phyloP scores from a whole-genome alignment of 1,140 invertebrate genomes.

The Drosophila suzukii region DNA sequence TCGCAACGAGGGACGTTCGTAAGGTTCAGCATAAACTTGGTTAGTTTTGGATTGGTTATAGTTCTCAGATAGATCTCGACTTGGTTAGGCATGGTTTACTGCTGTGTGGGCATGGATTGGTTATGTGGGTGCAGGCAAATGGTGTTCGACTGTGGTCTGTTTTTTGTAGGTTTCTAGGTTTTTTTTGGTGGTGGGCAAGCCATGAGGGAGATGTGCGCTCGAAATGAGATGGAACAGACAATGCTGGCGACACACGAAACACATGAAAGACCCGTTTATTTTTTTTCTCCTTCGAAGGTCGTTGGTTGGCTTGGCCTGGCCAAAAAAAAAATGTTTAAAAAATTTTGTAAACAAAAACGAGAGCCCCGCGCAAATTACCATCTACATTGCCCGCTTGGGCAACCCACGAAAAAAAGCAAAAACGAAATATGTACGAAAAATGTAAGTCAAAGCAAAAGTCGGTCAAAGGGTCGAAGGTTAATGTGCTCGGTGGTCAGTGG shows the following conservation, averaged over 20 bases:
- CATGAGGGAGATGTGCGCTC: conserved; percentile 60
- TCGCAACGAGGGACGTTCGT: conserved; percentile 30
- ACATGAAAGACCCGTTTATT: conserved; percentile 28
- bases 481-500: conserved; percentile 27
- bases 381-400: conserved; percentile 17
- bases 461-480: conserved; percentile 57
- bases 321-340: conserved; percentile 3
- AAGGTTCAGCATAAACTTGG: conserved; percentile 9
- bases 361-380: conserved; percentile 15
- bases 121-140: conserved; percentile 39
- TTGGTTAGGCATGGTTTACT: conserved; percentile 25
- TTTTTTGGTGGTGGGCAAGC: conserved; percentile 42
- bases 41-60: conserved; percentile 12
- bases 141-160: conserved; percentile 41
- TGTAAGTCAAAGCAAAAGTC: conserved; percentile 54
- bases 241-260: conserved; percentile 62
- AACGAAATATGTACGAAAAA: conserved; percentile 27
- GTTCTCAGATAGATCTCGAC: conserved; percentile 8
- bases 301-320: conserved; percentile 9
- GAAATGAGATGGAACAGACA: conserved; percentile 67
- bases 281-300: conserved; percentile 27
- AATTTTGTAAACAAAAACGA: not conserved
- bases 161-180: conserved; percentile 14
- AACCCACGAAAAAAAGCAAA: conserved; percentile 14
- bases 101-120: conserved; percentile 49